Percentiles rank a stretch among this genome's conserved stretches.
Evolutionary conservation across 1,140 invertebrate genomes (phyloP).

Genomic region (Drosophila mayri): DNA sequence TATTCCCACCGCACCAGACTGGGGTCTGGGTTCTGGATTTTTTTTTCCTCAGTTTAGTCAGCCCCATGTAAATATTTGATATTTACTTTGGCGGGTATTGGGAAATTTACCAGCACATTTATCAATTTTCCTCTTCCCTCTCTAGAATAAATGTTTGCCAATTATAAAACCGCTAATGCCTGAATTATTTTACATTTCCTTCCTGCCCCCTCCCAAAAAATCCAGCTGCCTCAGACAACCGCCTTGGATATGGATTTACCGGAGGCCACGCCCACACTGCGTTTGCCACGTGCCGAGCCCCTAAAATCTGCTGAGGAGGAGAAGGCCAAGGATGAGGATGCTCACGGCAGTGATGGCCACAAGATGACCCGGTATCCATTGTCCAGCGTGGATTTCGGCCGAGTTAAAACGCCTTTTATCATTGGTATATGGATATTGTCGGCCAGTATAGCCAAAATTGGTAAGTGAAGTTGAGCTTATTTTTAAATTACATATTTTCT

Average conservation of each 20-base stretch:
- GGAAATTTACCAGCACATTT: constrained; percentile 29
- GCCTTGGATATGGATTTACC: constrained; percentile 9
- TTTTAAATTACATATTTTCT: background rate
- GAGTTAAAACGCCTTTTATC: constrained; percentile 96
- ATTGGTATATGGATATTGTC: constrained; percentile 98
- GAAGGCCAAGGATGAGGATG: constrained; percentile 31
- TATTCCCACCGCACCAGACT: constrained; percentile 12
- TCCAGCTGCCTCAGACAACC: constrained; percentile 41
- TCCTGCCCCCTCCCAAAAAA: constrained; percentile 2
- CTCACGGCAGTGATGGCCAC: constrained; percentile 36
- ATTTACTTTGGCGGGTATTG: constrained; percentile 31
- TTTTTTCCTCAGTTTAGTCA: constrained; percentile 22
- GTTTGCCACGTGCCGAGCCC: constrained; percentile 35
- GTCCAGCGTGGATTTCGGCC: constrained; percentile 92
- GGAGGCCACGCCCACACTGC: constrained; percentile 1
- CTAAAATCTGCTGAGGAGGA: constrained; percentile 24
- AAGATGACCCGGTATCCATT: constrained; percentile 88
- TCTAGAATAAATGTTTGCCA: constrained; percentile 15
- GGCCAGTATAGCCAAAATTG: constrained; percentile 97
- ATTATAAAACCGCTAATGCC: constrained; percentile 48
- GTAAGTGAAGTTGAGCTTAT: constrained; percentile 87
- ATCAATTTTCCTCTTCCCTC: constrained; percentile 12
- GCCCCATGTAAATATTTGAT: constrained; percentile 40
- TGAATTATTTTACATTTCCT: constrained; percentile 24
- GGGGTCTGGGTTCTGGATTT: constrained; percentile 34